These are phyloP conservation scores for Tipula unca DNA, from an alignment of 2,888 invertebrate genomes.

Conservation along the genomic window DNA sequence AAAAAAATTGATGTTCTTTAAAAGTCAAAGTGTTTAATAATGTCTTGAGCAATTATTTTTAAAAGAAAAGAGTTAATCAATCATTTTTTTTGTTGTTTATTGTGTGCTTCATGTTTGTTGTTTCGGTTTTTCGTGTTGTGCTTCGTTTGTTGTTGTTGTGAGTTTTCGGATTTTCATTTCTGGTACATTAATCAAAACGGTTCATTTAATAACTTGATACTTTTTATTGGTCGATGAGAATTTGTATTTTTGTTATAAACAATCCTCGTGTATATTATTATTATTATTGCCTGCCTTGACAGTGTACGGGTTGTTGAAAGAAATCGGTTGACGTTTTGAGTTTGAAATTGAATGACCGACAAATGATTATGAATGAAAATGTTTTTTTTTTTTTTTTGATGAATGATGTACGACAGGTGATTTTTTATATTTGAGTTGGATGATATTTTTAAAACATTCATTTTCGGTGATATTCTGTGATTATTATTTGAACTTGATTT, in stretches of 20 bases:
- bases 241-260: background rate
- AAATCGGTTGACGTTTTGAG: background rate
- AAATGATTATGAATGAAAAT: background rate
- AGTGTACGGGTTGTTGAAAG: background rate
- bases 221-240: background rate
- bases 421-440: background rate
- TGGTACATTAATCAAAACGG: conserved; percentile 8
- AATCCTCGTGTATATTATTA: background rate
- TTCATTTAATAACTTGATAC: background rate
- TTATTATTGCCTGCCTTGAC: background rate
- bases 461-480: background rate
- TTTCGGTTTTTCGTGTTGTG: conserved; percentile 8
- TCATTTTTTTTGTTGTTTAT: background rate
- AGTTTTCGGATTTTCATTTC: conserved; percentile 8
- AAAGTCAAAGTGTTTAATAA: conserved; percentile 14
- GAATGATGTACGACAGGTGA: background rate
- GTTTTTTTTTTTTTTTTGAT: background rate
- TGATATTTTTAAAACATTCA: background rate
- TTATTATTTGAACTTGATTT: background rate
- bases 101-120: background rate
- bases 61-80: conserved; percentile 14
- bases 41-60: conserved; percentile 14
- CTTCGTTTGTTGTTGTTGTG: background rate
- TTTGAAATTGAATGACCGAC: background rate
- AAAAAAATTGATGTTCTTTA: conserved; percentile 14